A percentile compares a stretch with the other conserved stretches of the same genome.
Evolutionary conservation across 2,888 invertebrate species (phyloP).

Genomic region (Brachycybe producta): DNA sequence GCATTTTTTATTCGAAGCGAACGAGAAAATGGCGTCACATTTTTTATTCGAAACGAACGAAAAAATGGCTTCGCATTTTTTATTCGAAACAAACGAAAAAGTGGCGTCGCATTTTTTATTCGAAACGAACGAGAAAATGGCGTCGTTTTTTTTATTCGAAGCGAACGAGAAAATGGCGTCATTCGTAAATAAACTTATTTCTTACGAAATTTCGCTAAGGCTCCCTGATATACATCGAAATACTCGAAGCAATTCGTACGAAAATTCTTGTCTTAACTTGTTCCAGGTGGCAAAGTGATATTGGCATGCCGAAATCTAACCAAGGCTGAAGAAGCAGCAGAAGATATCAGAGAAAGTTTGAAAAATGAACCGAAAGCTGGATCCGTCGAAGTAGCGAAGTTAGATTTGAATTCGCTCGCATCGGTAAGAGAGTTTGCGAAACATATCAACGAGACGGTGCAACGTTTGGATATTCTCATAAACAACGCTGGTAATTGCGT

Average conservation of each 20-base stretch:
- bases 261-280: too few species aligned
- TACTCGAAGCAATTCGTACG: too few species aligned
- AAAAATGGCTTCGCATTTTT: too few species aligned
- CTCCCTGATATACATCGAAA: background rate
- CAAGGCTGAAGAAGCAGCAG: constrained; percentile 2
- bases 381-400: background rate
- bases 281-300: constrained; percentile 6
- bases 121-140: too few species aligned
- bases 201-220: background rate
- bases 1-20: too few species aligned
- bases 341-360: background rate
- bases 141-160: too few species aligned
- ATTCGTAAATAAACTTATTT: too few species aligned
- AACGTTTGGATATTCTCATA: constrained; percentile 16
- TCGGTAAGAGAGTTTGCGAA: constrained; percentile 9
- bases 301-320: constrained; percentile 2
- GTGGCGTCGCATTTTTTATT: too few species aligned
- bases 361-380: background rate
- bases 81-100: too few species aligned
- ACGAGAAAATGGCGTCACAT: too few species aligned
- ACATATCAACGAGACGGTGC: constrained; percentile 10
- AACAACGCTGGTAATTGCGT: constrained; percentile 21
- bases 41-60: too few species aligned
- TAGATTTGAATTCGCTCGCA: constrained; percentile 5
- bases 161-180: too few species aligned